Conservation (phyloP, 2,888 invertebrate species). For the Leucophora obtusa region DNA sequence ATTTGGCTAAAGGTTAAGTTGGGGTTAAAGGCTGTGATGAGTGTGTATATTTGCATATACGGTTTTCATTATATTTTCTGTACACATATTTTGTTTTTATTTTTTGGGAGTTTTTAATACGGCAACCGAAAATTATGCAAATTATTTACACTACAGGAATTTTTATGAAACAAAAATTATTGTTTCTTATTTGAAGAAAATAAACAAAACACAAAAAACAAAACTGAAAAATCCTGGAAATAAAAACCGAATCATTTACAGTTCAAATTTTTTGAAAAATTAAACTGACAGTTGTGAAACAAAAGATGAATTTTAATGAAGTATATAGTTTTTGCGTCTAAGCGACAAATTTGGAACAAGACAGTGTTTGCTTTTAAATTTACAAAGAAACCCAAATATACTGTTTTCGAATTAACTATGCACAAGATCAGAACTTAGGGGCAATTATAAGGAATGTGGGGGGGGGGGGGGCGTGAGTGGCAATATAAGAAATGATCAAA, state of each 20-base stretch:
- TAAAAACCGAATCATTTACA: slow-evolving; percentile 47
- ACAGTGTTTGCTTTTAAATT: too few relatives aligned
- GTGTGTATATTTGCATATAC: slow-evolving; percentile 34
- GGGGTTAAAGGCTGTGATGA: slow-evolving; percentile 33
- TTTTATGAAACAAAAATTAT: slow-evolving; percentile 59
- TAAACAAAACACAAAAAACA: too few relatives aligned
- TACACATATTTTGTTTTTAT: slow-evolving; percentile 6
- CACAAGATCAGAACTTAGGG: too few relatives aligned
- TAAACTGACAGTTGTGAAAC: slow-evolving; percentile 22
- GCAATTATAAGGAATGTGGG: too few relatives aligned
- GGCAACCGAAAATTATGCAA: slow-evolving; percentile 61
- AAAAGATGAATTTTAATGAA: too few relatives aligned
- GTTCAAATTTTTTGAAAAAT: slow-evolving; percentile 56
- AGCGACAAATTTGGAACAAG: too few relatives aligned
- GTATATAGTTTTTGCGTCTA: too few relatives aligned
- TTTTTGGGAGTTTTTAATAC: slow-evolving; percentile 40
- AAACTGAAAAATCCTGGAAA: slow-evolving; percentile 34
- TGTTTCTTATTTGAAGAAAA: slow-evolving; percentile 35
- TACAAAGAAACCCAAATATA: too few relatives aligned
- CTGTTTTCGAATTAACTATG: too few relatives aligned
- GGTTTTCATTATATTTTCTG: slow-evolving; percentile 53
- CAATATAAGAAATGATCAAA: too few relatives aligned
- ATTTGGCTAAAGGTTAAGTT: slow-evolving; percentile 57
- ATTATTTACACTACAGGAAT: slow-evolving; percentile 58
- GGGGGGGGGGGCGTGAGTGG: too few relatives aligned